These are phyloP conservation scores for Oasisia sp. DNA, from an alignment of 2,888 invertebrate species.

Conservation along the genomic window DNA sequence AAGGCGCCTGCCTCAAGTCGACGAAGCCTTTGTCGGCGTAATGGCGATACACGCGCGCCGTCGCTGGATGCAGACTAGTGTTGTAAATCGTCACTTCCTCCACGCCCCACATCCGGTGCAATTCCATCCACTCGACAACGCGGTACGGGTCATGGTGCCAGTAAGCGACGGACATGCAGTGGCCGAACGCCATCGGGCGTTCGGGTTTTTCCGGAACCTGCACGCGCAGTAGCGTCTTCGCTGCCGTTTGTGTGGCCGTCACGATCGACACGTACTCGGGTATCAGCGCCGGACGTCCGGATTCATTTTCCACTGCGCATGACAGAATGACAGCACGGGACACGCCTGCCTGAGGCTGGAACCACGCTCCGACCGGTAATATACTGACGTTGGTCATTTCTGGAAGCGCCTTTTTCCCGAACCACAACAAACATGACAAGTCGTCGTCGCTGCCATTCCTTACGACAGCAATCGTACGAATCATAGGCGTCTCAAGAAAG, in stretches of 20 bases:
- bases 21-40: conserved; percentile 34
- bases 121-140: conserved; percentile 39
- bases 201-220: conserved; percentile 28
- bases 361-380: conserved; percentile 28
- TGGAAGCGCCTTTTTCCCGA: conserved; percentile 19
- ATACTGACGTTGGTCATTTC: not conserved
- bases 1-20: conserved; percentile 24
- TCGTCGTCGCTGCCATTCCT: not conserved
- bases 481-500: not conserved
- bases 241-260: not conserved
- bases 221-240: conserved; percentile 31
- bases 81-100: conserved; percentile 36
- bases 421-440: conserved; percentile 36
- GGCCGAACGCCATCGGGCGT: conserved; percentile 34
- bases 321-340: conserved; percentile 28
- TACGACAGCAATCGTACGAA: conserved; percentile 32
- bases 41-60: conserved; percentile 22
- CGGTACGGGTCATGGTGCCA: conserved; percentile 35
- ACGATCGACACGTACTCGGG: conserved; percentile 36
- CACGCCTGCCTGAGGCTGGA: conserved; percentile 14
- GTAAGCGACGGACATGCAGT: conserved; percentile 39
- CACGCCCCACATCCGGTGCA: conserved; percentile 37
- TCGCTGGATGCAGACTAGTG: conserved; percentile 24
- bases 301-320: conserved; percentile 20
- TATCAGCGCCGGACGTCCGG: not conserved